These are phyloP conservation scores for Oncorhynchus nerka DNA, from an alignment of 2,113 vertebrate genomes.

Conservation along the genomic window DNA sequence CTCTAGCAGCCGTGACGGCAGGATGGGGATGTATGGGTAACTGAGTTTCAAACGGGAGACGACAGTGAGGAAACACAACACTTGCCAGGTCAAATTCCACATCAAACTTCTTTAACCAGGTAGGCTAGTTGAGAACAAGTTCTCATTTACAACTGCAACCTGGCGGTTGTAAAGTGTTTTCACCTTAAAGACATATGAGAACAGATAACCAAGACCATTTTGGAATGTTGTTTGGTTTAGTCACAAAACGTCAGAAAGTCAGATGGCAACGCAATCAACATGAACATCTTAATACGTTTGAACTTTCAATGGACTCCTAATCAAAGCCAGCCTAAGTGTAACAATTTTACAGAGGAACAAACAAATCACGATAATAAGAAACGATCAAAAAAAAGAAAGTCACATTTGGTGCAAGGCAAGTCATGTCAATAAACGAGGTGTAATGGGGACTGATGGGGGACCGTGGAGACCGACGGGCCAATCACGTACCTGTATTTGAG, in stretches of 20 bases:
- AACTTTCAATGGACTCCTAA: neutral
- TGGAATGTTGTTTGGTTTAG: no score
- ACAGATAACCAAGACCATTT: no score
- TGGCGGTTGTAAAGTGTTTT: no score
- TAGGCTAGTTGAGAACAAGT: no score
- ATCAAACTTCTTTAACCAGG: neutral
- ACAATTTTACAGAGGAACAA: neutral
- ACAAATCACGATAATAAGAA: neutral
- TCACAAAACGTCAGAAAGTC: no score
- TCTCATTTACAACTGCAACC: no score
- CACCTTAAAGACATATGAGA: no score
- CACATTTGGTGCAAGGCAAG: neutral
- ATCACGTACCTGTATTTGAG: constrained; percentile 92
- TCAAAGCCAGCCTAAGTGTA: neutral
- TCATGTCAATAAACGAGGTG: neutral
- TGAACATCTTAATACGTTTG: no score
- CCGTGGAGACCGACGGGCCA: neutral
- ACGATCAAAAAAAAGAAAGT: neutral
- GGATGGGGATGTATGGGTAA: constrained; percentile 97
- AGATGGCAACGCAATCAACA: no score
- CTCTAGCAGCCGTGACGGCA: constrained; percentile 92
- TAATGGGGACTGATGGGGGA: neutral
- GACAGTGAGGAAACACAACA: constrained; percentile 1
- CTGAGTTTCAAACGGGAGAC: constrained; percentile 61
- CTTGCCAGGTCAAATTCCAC: neutral